Evolutionary conservation across 2,888 invertebrate species (phyloP).

Genomic region (Encarsia formosa): DNA sequence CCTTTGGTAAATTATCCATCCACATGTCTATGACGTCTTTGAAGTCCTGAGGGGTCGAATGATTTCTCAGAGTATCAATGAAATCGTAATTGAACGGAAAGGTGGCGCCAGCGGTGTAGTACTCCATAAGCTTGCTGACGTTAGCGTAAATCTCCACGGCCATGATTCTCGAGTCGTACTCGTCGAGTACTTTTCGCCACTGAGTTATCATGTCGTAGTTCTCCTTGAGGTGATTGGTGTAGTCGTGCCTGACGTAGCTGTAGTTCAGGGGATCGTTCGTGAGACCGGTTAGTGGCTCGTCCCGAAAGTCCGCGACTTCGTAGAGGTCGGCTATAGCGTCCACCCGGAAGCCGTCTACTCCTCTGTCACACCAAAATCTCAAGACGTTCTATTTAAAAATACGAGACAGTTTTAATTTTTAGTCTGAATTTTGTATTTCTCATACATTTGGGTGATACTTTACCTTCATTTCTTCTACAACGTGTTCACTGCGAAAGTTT

Average conservation of each 20-base stretch:
- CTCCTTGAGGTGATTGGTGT: slow-evolving; percentile 60
- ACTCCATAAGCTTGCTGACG: slow-evolving; percentile 57
- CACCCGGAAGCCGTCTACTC: slow-evolving; percentile 73
- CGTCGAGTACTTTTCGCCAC: slow-evolving; percentile 57
- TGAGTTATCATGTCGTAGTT: slow-evolving; percentile 58
- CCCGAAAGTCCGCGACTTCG: slow-evolving; percentile 51
- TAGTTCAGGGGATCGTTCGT: slow-evolving; percentile 55
- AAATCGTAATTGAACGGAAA: slow-evolving; percentile 67
- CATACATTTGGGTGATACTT: no score
- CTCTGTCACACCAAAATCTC: slow-evolving; percentile 69
- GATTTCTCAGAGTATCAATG: slow-evolving; percentile 52
- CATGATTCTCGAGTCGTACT: slow-evolving; percentile 43
- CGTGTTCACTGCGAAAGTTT: slow-evolving; percentile 67
- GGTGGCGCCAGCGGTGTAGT: slow-evolving; percentile 59
- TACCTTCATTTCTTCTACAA: slow-evolving; percentile 66
- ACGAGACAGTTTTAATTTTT: no score
- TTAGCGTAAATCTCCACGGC: slow-evolving; percentile 63
- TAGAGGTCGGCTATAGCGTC: slow-evolving; percentile 61
- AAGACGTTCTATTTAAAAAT: slow-evolving; percentile 60
- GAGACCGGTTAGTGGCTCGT: slow-evolving; percentile 55
- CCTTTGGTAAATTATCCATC: slow-evolving; percentile 59
- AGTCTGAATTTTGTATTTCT: no score
- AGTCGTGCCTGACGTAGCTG: slow-evolving; percentile 56
- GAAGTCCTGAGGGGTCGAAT: slow-evolving; percentile 54
- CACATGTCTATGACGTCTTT: slow-evolving; percentile 56